These are phyloP conservation scores for Hylaeus anthracinus DNA, from an alignment of 1,140 invertebrate genomes.

Conservation along the genomic window DNA sequence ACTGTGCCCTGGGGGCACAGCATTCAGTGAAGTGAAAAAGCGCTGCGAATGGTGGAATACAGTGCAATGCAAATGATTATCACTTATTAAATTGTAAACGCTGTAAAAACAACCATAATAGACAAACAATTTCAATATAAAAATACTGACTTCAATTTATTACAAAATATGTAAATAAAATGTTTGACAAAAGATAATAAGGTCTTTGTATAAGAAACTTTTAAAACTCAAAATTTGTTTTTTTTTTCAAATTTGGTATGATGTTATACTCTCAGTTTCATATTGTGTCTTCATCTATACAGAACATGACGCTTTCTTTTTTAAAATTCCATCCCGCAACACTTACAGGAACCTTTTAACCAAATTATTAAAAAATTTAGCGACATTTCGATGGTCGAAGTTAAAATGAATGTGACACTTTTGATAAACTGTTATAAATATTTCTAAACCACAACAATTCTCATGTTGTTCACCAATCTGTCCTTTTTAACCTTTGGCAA, in stretches of 20 bases:
- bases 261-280: too few relatives aligned
- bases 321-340: too few relatives aligned
- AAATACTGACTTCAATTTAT: background rate
- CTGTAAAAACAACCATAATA: background rate
- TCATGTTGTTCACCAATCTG: constrained; percentile 67
- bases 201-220: background rate
- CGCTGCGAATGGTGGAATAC: constrained; percentile 84
- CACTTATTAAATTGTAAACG: background rate
- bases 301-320: too few relatives aligned
- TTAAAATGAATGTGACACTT: background rate
- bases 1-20: constrained; percentile 82
- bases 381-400: background rate
- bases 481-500: constrained; percentile 86
- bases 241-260: background rate
- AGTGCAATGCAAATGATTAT: constrained; percentile 73
- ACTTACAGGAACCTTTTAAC: too few relatives aligned
- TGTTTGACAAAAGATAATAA: background rate
- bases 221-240: background rate
- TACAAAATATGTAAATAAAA: background rate
- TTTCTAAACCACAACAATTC: constrained; percentile 64
- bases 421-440: background rate
- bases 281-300: too few relatives aligned
- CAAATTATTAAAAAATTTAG: too few relatives aligned
- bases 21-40: constrained; percentile 80
- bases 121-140: background rate